These are phyloP conservation scores for Bradypodion pumilum DNA, from an alignment of 2,797 vertebrate species.

Conservation along the genomic window DNA sequence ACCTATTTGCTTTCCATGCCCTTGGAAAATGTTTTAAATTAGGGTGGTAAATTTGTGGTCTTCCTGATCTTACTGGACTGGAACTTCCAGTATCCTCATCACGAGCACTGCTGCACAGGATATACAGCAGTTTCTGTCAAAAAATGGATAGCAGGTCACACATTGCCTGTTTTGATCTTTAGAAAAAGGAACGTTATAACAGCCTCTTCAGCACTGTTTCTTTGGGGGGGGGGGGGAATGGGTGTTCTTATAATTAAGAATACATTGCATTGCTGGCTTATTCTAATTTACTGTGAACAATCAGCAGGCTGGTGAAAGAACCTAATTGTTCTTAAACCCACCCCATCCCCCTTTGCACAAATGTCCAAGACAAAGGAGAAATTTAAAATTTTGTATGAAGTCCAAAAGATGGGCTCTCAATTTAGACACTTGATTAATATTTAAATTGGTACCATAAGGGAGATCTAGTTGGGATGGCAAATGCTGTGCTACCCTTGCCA, in stretches of 20 bases:
- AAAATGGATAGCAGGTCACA: background rate
- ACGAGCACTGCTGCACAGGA: background rate
- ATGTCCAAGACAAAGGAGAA: background rate
- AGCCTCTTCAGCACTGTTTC: background rate
- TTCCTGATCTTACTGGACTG: background rate
- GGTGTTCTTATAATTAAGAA: background rate
- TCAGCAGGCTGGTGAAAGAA: background rate
- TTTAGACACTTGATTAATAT: too few species aligned
- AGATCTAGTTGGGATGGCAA: too few species aligned
- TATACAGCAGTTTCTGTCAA: background rate
- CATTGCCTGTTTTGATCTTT: background rate
- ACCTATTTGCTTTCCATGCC: background rate
- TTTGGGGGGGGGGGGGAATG: background rate
- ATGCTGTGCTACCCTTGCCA: too few species aligned
- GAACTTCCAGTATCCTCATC: background rate
- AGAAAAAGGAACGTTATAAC: background rate
- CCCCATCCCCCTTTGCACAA: background rate
- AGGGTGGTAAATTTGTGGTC: background rate
- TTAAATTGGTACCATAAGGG: too few species aligned
- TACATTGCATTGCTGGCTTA: background rate
- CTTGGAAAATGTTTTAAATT: background rate
- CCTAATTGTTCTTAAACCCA: background rate
- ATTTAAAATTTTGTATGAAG: background rate
- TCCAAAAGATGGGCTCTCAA: too few species aligned
- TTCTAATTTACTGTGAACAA: background rate